A percentile compares a stretch with the other conserved stretches of the same genome.
These are phyloP conservation scores for Colostygia pectinataria DNA, from an alignment of 2,888 invertebrate species.

Conservation along the genomic window DNA sequence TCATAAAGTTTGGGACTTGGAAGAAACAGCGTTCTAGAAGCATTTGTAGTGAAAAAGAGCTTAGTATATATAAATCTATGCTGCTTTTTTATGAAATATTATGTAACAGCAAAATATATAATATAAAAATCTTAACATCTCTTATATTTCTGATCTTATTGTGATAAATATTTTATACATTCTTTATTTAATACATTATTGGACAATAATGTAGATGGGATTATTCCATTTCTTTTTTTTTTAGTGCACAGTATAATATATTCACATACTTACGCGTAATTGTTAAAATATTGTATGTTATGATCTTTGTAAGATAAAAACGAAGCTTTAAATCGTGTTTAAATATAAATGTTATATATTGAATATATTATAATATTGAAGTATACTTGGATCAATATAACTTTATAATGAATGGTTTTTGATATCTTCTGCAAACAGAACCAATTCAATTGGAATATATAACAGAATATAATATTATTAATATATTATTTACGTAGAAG, in stretches of 20 bases:
- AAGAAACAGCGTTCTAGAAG: not conserved
- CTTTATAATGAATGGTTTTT: constrained; percentile 7
- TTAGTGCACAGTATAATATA: constrained; percentile 28
- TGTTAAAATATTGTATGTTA: constrained; percentile 44
- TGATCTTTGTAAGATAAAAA: constrained; percentile 67
- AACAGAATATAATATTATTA: too few species aligned
- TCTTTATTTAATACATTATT: constrained; percentile 53
- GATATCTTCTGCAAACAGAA: constrained; percentile 7
- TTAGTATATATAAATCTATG: constrained; percentile 15
- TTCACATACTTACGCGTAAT: constrained; percentile 23
- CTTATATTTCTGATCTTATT: constrained; percentile 10
- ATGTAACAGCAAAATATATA: not conserved
- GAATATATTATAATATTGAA: constrained; percentile 27
- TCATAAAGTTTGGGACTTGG: not conserved
- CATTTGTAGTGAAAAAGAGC: constrained; percentile 19
- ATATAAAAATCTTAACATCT: not conserved
- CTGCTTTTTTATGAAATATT: constrained; percentile 12
- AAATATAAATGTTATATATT: constrained; percentile 48
- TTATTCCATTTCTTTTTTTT: constrained; percentile 36
- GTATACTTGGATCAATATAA: constrained; percentile 25
- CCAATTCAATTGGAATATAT: not conserved
- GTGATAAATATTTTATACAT: constrained; percentile 63
- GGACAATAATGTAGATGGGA: constrained; percentile 76
- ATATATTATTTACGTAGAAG: not conserved
- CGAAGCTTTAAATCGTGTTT: constrained; percentile 79